phyloP scores from a whole-genome alignment of 2,888 invertebrate species.

The Troides oblongomaculatus region DNA sequence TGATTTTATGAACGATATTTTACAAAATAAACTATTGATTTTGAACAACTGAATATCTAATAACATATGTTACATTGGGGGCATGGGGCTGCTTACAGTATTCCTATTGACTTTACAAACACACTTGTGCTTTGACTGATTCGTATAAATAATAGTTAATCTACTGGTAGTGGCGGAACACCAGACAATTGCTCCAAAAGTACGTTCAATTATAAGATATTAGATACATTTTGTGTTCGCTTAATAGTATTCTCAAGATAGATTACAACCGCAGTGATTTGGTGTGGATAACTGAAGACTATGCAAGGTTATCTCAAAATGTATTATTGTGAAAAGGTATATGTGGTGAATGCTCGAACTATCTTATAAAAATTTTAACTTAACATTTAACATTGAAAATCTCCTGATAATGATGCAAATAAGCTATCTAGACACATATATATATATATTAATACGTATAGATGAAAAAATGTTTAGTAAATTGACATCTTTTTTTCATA shows the following conservation, averaged over 20 bases:
- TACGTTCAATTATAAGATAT: not conserved
- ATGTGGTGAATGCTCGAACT: not conserved
- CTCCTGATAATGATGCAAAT: too few species aligned
- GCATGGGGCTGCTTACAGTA: not conserved
- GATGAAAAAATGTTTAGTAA: not conserved
- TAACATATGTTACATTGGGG: too few species aligned
- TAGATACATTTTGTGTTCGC: not conserved
- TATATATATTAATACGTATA: not conserved
- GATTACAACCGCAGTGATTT: slow-evolving; percentile 6
- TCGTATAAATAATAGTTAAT: not conserved
- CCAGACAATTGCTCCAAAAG: not conserved
- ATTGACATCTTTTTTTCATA: too few species aligned
- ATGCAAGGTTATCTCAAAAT: not conserved
- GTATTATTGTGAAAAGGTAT: not conserved
- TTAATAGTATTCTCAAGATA: slow-evolving; percentile 4
- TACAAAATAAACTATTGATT: too few species aligned
- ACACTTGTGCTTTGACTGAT: not conserved
- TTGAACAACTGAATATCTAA: too few species aligned
- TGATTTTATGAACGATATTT: too few species aligned
- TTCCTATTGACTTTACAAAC: not conserved
- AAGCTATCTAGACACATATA: too few species aligned
- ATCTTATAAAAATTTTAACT: not conserved
- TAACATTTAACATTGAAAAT: not conserved
- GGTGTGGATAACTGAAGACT: not conserved
- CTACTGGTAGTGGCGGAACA: not conserved